Conservation (phyloP, 2,797 vertebrate species). For the Clarias platycephalus region DNA sequence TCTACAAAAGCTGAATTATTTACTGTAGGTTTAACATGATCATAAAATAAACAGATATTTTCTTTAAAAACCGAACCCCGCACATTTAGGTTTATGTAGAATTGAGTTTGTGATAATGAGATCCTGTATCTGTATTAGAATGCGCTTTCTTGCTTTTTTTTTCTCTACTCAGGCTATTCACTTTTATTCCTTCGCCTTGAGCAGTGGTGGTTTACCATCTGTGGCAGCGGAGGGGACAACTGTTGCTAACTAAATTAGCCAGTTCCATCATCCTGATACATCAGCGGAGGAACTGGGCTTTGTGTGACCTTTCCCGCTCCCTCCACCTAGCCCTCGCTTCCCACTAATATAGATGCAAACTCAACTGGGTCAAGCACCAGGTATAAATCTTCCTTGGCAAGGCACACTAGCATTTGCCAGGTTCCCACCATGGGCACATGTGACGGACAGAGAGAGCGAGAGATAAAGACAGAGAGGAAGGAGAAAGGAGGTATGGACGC, state of each 20-base stretch:
- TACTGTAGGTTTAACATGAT: background rate
- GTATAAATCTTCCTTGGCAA: slow-evolving; percentile 92
- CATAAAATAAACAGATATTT: background rate
- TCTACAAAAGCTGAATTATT: slow-evolving; percentile 10
- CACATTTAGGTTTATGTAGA: background rate
- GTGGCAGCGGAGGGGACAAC: slow-evolving; percentile 92
- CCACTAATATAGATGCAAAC: slow-evolving; percentile 92
- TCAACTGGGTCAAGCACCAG: slow-evolving; percentile 96
- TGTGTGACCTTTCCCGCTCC: slow-evolving; percentile 91
- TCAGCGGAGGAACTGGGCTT: slow-evolving; percentile 87
- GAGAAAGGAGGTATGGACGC: slow-evolving; percentile 72
- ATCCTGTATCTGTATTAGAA: slow-evolving; percentile 2
- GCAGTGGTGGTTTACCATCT: slow-evolving; percentile 82
- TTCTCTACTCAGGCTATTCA: slow-evolving; percentile 61
- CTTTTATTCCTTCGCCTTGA: slow-evolving; percentile 68
- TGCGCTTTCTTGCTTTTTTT: background rate
- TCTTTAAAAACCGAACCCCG: background rate
- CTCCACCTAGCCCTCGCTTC: slow-evolving; percentile 85
- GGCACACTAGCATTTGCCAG: slow-evolving; percentile 81
- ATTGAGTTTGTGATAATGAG: background rate
- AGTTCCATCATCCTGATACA: slow-evolving; percentile 95
- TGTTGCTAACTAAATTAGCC: slow-evolving; percentile 98
- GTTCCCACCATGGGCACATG: slow-evolving; percentile 81
- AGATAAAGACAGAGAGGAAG: slow-evolving; percentile 52
- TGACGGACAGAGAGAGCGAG: slow-evolving; percentile 78